Percentiles rank a stretch among this genome's conserved stretches.
Evolutionary conservation across 2,113 vertebrate species (phyloP).

Genomic region (Erythrocercus mccallii): DNA sequence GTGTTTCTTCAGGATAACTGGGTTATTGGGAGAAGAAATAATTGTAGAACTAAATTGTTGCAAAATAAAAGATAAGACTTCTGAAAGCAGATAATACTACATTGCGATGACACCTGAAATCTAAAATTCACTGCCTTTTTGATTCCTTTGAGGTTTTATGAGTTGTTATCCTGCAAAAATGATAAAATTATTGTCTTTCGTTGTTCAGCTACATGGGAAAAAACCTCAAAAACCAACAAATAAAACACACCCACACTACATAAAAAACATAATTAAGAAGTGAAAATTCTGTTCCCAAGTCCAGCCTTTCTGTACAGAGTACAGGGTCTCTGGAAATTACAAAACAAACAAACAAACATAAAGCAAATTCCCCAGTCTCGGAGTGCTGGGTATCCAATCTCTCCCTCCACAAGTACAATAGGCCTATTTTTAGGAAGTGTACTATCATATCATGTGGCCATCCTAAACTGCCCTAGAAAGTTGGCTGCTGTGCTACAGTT

Average conservation of each 20-base stretch:
- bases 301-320: neutral
- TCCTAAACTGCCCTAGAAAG: neutral
- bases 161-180: neutral
- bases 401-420: constrained; percentile 4
- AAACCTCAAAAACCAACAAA: neutral
- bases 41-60: neutral
- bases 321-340: neutral
- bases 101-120: neutral
- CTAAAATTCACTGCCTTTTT: neutral
- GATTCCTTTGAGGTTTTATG: neutral
- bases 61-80: neutral
- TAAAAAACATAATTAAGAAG: neutral
- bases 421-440: constrained; percentile 26
- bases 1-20: neutral
- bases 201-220: accelerated
- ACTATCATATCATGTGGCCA: neutral
- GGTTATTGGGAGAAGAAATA: neutral
- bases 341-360: no score
- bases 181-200: neutral
- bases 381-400: neutral
- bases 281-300: neutral
- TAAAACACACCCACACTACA: neutral
- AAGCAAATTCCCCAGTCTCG: neutral
- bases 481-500: neutral
- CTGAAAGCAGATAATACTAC: neutral